phyloP scores from a whole-genome alignment of 1,140 invertebrate species.

The Atta colombica region DNA sequence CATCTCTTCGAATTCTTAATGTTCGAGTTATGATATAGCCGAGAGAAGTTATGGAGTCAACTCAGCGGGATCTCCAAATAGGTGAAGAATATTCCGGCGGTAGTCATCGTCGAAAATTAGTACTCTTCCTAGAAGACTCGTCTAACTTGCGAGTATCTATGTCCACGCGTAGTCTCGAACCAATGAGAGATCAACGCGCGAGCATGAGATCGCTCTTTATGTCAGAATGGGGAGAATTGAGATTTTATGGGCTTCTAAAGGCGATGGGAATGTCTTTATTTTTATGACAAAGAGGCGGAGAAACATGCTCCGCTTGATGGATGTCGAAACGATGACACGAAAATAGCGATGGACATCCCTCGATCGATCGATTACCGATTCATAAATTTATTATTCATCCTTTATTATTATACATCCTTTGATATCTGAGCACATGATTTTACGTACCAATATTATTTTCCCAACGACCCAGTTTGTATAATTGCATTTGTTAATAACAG shows the following conservation, averaged over 20 bases:
- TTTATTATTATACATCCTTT: background rate
- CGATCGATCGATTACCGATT: constrained; percentile 18
- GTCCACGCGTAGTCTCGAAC: constrained; percentile 48
- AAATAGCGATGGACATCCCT: constrained; percentile 29
- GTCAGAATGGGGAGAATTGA: constrained; percentile 27
- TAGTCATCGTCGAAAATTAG: constrained; percentile 76
- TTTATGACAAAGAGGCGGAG: constrained; percentile 40
- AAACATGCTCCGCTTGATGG: constrained; percentile 31
- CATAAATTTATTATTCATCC: background rate
- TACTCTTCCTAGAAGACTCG: constrained; percentile 71
- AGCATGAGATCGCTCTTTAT: constrained; percentile 26
- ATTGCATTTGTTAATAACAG: background rate
- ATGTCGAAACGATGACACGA: constrained; percentile 36
- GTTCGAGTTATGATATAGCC: constrained; percentile 73
- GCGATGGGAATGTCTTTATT: constrained; percentile 47
- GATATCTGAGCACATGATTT: background rate
- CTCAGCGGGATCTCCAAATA: constrained; percentile 70
- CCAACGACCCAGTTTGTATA: background rate
- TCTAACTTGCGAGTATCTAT: constrained; percentile 56
- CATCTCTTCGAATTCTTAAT: constrained; percentile 76
- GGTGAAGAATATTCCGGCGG: constrained; percentile 68
- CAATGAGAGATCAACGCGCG: constrained; percentile 2
- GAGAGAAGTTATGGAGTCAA: constrained; percentile 70
- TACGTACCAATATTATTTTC: background rate
- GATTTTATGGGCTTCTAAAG: constrained; percentile 36